Evolutionary conservation across 2,113 vertebrate genomes (phyloP).

Genomic region (Anas platyrhynchos): DNA sequence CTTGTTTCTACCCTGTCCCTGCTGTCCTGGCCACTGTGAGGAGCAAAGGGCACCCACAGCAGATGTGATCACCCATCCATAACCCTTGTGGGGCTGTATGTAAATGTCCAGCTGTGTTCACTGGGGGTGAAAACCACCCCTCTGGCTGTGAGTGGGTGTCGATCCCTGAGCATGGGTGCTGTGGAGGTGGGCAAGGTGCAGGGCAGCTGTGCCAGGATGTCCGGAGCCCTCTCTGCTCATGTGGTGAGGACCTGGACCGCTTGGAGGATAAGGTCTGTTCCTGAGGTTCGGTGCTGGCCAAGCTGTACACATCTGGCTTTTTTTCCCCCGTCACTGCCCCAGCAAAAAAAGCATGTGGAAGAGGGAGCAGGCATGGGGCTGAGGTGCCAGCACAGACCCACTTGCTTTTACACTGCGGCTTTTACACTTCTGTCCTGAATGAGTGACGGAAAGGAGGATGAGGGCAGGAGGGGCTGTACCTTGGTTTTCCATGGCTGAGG

Average conservation of each 20-base stretch:
- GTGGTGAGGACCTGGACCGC: fast-evolving
- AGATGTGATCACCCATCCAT: background rate
- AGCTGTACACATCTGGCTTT: background rate
- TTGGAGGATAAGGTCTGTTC: background rate
- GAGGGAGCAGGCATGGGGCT: background rate
- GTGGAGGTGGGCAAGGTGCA: background rate
- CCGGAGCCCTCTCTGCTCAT: background rate
- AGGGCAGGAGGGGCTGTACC: background rate
- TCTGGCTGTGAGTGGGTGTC: background rate
- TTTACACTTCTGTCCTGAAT: background rate
- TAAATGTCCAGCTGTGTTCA: fast-evolving
- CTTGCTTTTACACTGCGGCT: background rate
- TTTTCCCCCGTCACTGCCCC: too few relatives aligned
- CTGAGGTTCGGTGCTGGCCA: background rate
- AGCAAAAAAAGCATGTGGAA: background rate
- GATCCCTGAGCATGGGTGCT: fast-evolving
- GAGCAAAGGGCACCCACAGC: background rate
- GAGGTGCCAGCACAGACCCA: fast-evolving
- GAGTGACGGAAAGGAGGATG: background rate
- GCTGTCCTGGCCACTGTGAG: background rate
- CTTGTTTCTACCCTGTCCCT: background rate
- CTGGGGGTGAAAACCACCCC: background rate
- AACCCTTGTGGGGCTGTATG: background rate
- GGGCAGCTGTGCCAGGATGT: fast-evolving
- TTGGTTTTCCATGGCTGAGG: background rate